phyloP scores from a whole-genome alignment of 1,140 invertebrate species.

The Conus betulinus region DNA sequence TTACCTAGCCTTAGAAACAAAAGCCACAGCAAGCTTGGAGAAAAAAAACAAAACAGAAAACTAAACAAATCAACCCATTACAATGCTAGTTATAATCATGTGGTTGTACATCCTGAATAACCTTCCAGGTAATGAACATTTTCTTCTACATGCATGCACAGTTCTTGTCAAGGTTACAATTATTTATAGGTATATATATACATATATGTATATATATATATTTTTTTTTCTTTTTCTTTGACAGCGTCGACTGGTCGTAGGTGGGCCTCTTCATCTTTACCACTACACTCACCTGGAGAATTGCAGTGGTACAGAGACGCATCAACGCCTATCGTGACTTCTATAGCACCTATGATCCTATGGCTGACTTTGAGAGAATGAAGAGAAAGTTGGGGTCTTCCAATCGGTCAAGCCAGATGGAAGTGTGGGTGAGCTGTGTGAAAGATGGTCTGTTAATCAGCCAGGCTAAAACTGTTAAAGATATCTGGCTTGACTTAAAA shows the following conservation, averaged over 20 bases:
- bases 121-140: too few species aligned
- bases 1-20: too few species aligned
- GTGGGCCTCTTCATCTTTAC: background rate
- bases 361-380: slow-evolving; percentile 56
- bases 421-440: background rate
- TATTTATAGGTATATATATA: too few species aligned
- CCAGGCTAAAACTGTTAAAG: too few species aligned
- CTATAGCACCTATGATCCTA: slow-evolving; percentile 24
- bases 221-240: background rate
- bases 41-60: too few species aligned
- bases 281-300: background rate
- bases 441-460: too few species aligned
- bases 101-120: too few species aligned
- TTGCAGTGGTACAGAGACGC: background rate
- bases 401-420: slow-evolving; percentile 48
- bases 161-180: too few species aligned
- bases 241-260: background rate
- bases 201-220: background rate
- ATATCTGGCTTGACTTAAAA: background rate
- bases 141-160: too few species aligned
- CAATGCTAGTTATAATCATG: too few species aligned
- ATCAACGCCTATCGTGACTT: background rate
- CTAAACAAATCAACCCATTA: too few species aligned
- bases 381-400: slow-evolving; percentile 52
- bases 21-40: too few species aligned